Evolutionary conservation across 2,113 vertebrate genomes (phyloP), one percentile per base, ranked within the genome.

Genomic region (Sturnus vulgaris): DNA sequence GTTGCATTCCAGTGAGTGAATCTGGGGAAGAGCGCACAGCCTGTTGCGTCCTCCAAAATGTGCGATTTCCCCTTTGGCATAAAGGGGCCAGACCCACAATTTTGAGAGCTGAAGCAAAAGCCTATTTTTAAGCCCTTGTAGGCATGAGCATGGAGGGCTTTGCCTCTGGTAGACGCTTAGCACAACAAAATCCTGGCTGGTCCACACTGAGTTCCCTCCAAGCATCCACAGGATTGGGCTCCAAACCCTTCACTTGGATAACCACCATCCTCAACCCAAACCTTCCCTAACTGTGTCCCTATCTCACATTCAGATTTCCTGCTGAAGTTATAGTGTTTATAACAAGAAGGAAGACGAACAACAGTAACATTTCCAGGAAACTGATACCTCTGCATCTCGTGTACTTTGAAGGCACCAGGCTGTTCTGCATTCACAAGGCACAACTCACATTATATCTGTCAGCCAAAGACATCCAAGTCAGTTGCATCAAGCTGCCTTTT

Each of bases 401-500:
- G 56, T 24, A 19, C 33, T 70, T 66, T 65, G 68, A 90, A 96
- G 76, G 56, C 63, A 90, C 7, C 7, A 8, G 85, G 55, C 71
- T 88, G 59, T 28, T 95, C 31, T 72, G 76, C 50, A 84, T 73
- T 85, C 72, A 69, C 0, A 1, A 88, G 42, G 66, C 91, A 95
- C 82, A 82, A 37, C 42, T 86, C 81, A 28, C 53, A 25, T 14
- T 28, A 12, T 82, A 78, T 27, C 57, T 71, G 76, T 86, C 88
- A 88, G 60, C 75, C 85, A 81, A 88, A 90, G 72, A 69, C 72
- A 88, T 75, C 44, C 28, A 44, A 70, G 31, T 31, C 68, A 81
- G 47, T 44, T 71, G 56, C 50, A 59, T 90, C 90, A 90, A 94
- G 60, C 70, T 69, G 82, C 37, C 60, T 81, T 86, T 86, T 88